Base-by-base conservation (phyloP, 2,797 vertebrate species). In the Mormyrus proboscirostris region DNA sequence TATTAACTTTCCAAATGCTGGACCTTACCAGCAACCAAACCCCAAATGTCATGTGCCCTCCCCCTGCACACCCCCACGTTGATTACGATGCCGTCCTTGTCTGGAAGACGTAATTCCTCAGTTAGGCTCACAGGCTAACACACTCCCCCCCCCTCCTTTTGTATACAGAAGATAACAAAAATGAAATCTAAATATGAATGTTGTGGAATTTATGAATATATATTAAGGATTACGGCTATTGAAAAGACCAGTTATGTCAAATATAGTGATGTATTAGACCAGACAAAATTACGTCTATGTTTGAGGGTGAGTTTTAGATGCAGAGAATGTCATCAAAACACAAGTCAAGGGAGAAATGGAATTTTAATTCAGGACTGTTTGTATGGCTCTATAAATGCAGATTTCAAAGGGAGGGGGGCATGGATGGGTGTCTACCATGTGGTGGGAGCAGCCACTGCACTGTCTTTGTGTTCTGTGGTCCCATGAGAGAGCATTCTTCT, bases 371-470 rank as follows among this genome's bases (percentile, higher is more conserved):
- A 94, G 93, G 91, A 93, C 93, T 93, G 94, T 93, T 93, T 93
- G 92, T 92, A 89, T 94, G 93, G 93, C 94, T 93, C 93, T 91
- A 91, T 96, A 96, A 95, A 96, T 96, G 94, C 94, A 90, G 93
- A 94, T 94, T 94, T 95, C 92, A 94, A 95, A 94, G 95, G 92
- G 93, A 91, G 62, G 65, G 92, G 92, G 92, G 92, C 91, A 92
- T 93, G 93, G 90, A 92, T 94, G 94, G 93, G 94, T 91, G 94
- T 94, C 94, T 95, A 93, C 91, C 90, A 94, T 93, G 95, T 88
- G 95, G 95, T 95, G 94, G 94, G 90, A 90, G 90, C 89, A 91
- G 94, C 94, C 95, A 94, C 95, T 94, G 93, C 93, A 93, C 93
- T 95, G 94, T 92, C 94, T 95, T 96, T 95, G 95, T 96, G 88